These are phyloP conservation scores for Coendou prehensilis DNA, from an alignment of 2,797 vertebrate genomes.

Conservation along the genomic window DNA sequence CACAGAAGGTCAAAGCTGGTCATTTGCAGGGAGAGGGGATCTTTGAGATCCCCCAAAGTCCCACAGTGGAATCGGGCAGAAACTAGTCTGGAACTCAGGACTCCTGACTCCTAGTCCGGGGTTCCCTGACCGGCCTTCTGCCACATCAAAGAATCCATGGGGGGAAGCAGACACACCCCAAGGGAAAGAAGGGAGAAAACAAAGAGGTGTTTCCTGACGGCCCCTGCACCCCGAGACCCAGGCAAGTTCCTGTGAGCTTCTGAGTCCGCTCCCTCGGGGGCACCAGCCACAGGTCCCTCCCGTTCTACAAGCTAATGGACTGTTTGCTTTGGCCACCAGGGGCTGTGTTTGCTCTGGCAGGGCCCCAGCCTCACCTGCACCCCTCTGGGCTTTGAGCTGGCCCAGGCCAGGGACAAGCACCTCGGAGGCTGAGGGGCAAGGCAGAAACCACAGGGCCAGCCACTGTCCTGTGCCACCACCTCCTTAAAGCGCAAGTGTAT, in stretches of 20 bases:
- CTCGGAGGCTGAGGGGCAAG: fast-evolving
- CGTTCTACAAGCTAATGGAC: neutral
- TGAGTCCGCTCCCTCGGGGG: neutral
- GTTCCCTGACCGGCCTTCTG: neutral
- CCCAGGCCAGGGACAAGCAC: fast-evolving
- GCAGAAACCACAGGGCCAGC: neutral
- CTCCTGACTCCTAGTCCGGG: neutral
- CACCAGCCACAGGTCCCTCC: neutral
- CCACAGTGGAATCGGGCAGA: neutral
- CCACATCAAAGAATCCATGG: neutral
- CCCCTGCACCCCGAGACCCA: neutral
- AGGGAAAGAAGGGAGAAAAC: neutral
- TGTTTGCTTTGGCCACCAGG: slow-evolving; percentile 64
- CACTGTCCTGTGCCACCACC: neutral
- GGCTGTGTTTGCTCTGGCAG: slow-evolving; percentile 53
- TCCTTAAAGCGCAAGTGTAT: slow-evolving; percentile 29
- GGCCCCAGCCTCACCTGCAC: neutral
- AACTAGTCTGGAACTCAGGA: neutral
- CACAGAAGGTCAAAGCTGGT: neutral
- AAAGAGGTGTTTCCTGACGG: fast-evolving
- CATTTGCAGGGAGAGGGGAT: neutral
- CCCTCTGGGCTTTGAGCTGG: neutral
- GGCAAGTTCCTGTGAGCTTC: neutral
- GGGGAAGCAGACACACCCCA: neutral
- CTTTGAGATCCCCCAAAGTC: neutral